phyloP scores from a whole-genome alignment of 2,888 invertebrate species.

The Pachliopta kotzebuea region DNA sequence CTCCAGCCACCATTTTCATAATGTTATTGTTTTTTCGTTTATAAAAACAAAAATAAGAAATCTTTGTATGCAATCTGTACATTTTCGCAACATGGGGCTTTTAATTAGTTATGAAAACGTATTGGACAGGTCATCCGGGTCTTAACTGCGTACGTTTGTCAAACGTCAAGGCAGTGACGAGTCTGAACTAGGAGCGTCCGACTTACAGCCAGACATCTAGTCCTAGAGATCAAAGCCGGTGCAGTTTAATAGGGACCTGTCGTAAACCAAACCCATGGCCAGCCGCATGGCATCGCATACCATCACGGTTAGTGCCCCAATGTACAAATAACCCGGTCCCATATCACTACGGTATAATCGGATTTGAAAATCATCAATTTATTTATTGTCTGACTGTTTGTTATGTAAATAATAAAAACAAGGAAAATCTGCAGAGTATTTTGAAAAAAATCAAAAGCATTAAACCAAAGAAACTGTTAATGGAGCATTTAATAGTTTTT shows the following conservation, averaged over 20 bases:
- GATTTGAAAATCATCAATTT: not conserved
- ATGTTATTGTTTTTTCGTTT: no score
- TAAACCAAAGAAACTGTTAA: no score
- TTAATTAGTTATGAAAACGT: conserved; percentile 37
- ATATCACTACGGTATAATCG: not conserved
- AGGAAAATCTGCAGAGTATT: no score
- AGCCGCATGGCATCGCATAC: conserved; percentile 49
- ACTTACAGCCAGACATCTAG: conserved; percentile 45
- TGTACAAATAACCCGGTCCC: conserved; percentile 43
- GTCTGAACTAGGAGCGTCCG: conserved; percentile 29
- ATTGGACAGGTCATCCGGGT: conserved; percentile 45
- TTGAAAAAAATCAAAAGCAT: no score
- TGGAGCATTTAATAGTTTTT: no score
- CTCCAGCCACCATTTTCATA: no score
- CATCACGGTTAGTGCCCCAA: conserved; percentile 50
- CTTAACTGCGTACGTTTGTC: conserved; percentile 57
- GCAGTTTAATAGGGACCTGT: conserved; percentile 54
- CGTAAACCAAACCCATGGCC: conserved; percentile 36
- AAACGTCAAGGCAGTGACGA: conserved; percentile 42
- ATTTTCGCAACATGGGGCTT: conserved; percentile 16
- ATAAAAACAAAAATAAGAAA: not conserved
- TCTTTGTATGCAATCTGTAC: not conserved
- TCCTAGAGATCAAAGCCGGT: conserved; percentile 55
- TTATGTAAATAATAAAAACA: no score
- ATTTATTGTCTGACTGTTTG: not conserved